Evolutionary conservation across 2,113 vertebrate species (phyloP).

Genomic region (Poeciliopsis turrubarensis): DNA sequence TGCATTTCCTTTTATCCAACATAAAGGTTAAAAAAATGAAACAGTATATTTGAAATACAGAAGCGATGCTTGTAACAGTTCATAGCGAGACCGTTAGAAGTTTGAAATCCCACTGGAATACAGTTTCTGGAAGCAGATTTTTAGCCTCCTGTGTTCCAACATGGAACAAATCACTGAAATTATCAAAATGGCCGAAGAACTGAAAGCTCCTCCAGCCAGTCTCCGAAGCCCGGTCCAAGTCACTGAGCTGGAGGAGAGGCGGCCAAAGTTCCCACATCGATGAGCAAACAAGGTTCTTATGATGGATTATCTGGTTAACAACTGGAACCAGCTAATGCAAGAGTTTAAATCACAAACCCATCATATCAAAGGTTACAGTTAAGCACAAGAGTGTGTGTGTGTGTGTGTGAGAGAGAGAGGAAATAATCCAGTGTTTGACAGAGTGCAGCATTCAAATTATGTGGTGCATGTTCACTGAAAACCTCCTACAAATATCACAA

Average conservation of each 20-base stretch:
- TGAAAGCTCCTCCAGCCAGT: constrained; percentile 13
- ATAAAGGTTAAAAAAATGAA: background rate
- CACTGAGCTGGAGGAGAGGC: constrained; percentile 15
- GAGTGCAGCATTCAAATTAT: constrained; percentile 66
- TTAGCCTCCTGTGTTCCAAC: constrained; percentile 61
- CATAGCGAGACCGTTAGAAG: background rate
- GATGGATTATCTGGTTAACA: constrained; percentile 13
- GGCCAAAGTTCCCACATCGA: constrained; percentile 21
- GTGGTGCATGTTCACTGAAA: constrained; percentile 48
- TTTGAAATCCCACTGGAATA: constrained; percentile 6
- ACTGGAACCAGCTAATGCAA: constrained; percentile 8
- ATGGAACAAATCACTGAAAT: constrained; percentile 58
- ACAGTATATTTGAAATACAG: constrained; percentile 6
- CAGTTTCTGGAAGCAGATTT: constrained; percentile 11
- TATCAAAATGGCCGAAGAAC: constrained; percentile 23
- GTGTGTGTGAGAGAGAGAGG: background rate
- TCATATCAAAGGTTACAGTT: constrained; percentile 21
- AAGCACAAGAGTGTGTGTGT: constrained; percentile 42
- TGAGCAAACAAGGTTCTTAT: constrained; percentile 1
- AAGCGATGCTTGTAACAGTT: background rate
- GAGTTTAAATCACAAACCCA: constrained; percentile 1
- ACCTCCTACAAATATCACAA: constrained; percentile 5
- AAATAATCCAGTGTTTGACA: constrained; percentile 33
- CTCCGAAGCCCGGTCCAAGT: constrained; percentile 20
- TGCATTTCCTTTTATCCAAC: constrained; percentile 24